Conservation (phyloP, 2,113 vertebrate species). For the Etheostoma cragini region DNA sequence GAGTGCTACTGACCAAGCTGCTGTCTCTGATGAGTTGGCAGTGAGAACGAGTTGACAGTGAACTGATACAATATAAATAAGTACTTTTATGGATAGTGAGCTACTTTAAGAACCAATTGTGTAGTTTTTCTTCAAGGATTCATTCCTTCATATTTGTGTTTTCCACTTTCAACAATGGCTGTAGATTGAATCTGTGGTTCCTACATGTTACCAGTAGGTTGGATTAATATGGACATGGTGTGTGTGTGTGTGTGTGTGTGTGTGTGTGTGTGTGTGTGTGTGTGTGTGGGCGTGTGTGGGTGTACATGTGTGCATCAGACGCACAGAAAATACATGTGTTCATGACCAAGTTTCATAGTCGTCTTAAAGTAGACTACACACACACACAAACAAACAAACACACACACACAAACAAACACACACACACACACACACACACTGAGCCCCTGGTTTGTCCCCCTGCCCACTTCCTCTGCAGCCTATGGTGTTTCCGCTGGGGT, state of each 20-base stretch:
- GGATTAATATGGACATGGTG: background rate
- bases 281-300: no score
- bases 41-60: no score
- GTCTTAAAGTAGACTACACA: constrained; percentile 54
- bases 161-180: background rate
- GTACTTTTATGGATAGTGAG: no score
- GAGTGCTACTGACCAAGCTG: no score
- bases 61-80: no score
- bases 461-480: constrained; percentile 88
- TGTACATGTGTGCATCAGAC: constrained; percentile 13
- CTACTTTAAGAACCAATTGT: no score
- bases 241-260: no score
- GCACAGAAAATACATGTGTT: constrained; percentile 43
- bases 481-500: constrained; percentile 88
- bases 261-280: no score
- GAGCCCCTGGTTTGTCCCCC: constrained; percentile 84
- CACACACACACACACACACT: constrained; percentile 65
- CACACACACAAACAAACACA: constrained; percentile 43
- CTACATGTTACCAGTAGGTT: constrained; percentile 4
- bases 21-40: no score
- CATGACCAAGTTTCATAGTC: constrained; percentile 57
- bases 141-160: background rate
- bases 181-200: background rate
- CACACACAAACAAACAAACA: constrained; percentile 17
- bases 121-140: background rate